Evolutionary conservation across 2,113 vertebrate species (phyloP), one percentile per base, ranked within the genome.

Genomic region (Anolis carolinensis): DNA sequence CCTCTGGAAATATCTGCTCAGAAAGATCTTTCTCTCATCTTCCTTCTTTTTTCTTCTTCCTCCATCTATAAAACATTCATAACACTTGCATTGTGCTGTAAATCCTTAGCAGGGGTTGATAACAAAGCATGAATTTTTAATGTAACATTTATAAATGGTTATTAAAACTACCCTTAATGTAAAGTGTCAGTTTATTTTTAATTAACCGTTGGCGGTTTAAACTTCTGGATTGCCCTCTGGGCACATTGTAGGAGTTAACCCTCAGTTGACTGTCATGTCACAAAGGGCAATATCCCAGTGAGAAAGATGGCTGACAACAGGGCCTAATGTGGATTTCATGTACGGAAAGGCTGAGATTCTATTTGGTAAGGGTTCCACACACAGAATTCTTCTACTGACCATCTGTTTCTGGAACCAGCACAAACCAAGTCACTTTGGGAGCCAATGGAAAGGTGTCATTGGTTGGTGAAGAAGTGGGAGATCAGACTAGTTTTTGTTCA

Each of bases 91-190:
- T 96, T 96, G 96, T 97, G 96, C 95, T 95, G 95, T 97, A 97
- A 96, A 96, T 97, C 95, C 95, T 97, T 96, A 96, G 95, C 96
- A 94, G 94, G 94, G 96, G 95, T 96, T 97, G 96, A 97, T 97
- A 97, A 96, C 96, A 96, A 95, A 93, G 93, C 93, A 97, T 97
- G 95, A 95, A 97, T 97, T 97, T 97, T 97, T 97, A 97, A 97
- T 97, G 95, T 96, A 97, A 96, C 96, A 97, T 97, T 97, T 97
- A 97, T 97, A 97, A 97, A 97, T 97, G 96, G 96, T 97, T 97
- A 97, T 97, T 97, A 97, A 97, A 97, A 97, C 96, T 96, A 96
- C 95, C 96, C 96, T 96, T 96, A 97, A 96, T 96, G 95, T 97
- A 95, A 96, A 97, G 96, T 97, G 96, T 96, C 96, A 95, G 96